A percentile compares a stretch with the other conserved stretches of the same genome.
phyloP scores from a whole-genome alignment of 2,113 vertebrate genomes.

The Tylochromis polylepis region DNA sequence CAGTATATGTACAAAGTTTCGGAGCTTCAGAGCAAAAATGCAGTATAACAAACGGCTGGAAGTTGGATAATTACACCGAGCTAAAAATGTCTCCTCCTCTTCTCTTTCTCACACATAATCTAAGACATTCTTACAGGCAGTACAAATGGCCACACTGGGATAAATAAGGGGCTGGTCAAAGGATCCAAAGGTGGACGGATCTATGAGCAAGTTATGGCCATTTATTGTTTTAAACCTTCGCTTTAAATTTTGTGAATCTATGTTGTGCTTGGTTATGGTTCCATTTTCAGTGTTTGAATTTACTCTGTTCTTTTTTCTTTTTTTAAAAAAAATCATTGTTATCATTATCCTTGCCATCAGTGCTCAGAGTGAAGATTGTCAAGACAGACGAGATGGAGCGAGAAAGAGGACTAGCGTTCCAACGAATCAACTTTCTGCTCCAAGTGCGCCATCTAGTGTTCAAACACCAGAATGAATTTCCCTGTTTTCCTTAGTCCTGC shows the following conservation, averaged over 20 bases:
- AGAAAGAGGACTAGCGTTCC: background rate
- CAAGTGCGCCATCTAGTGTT: conserved; percentile 61
- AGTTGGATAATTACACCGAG: background rate
- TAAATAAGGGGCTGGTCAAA: background rate
- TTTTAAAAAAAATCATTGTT: background rate
- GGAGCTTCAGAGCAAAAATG: background rate
- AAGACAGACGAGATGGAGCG: background rate
- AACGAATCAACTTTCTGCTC: conserved; percentile 6
- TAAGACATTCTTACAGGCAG: background rate
- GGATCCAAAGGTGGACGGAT: background rate
- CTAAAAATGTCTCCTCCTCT: too few species aligned
- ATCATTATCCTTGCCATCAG: background rate
- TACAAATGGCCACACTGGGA: background rate
- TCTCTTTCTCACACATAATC: background rate
- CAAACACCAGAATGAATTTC: background rate
- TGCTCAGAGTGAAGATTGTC: background rate
- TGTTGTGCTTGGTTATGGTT: background rate
- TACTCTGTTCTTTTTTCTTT: background rate
- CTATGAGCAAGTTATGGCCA: background rate
- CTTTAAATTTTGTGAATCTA: background rate
- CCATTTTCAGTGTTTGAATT: background rate
- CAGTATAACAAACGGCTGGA: background rate
- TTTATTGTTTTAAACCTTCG: background rate
- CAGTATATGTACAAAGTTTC: background rate
- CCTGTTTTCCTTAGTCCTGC: background rate